Base-by-base conservation (phyloP, 2,888 invertebrate species). In the Chymomyza procnemis region DNA sequence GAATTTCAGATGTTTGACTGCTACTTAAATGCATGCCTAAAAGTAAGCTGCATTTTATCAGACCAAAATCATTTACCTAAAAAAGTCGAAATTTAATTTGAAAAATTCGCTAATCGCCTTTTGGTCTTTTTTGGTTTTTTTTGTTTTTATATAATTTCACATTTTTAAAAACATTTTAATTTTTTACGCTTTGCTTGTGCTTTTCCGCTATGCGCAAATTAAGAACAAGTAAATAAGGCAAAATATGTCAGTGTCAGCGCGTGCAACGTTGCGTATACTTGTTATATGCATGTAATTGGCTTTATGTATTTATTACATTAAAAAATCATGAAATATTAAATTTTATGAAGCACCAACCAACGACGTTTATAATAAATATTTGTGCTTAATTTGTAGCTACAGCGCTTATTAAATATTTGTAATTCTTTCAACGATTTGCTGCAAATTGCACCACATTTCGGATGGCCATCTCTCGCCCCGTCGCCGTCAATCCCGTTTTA, bases 361-460 rank as follows among this genome's bases (percentile, higher is more conserved):
- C 19, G 19, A 8, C 50, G 6, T 8, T 19, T 50, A 16, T 18
- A 16, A 47, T 62, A 79, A 81, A 76, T 81, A 81, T 79, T 84
- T 82, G 72, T 26, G 69, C 71, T 69, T 76, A 78, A 80, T 80
- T 82, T 80, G 69, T 71, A 70, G 78, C 66, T 68, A 71, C 67
- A 75, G 66, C 65, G 61, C 52, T 76, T 81, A 81, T 80, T 80
- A 84, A 80, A 80, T 84, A 79, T 85, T 85, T 81, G 76, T 55
- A 61, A 74, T 74, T 77, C 71, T 75, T 69, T 22, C 67, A 72
- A 55, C 73, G 64, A 63, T 68, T 74, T 62, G 59, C 34, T 41
- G 9, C 34, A 41, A 41, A 2, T 41, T 41, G 12, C 34, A 41
- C 12, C 34, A 41, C 6, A 26, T 26, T 26, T 26, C 26, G 6